These are phyloP conservation scores for Andrena haemorrhoa DNA, from an alignment of 2,888 invertebrate genomes.

Conservation along the genomic window DNA sequence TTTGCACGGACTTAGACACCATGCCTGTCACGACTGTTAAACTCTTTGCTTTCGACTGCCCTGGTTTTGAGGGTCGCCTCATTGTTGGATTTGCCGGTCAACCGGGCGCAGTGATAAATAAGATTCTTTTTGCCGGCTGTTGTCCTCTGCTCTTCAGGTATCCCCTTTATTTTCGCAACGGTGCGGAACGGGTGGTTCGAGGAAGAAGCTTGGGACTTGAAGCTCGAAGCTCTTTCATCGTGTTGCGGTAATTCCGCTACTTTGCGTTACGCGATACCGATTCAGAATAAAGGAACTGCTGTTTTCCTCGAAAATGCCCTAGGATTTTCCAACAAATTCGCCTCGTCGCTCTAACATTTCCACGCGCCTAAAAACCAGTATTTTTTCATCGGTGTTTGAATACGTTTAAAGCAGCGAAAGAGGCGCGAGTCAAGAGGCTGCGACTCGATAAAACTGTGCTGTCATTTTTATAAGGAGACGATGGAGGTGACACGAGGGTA, in stretches of 20 bases:
- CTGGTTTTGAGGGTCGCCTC: background rate
- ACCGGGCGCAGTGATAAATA: background rate
- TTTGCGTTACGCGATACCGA: too few relatives aligned
- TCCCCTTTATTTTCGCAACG: constrained; percentile 7
- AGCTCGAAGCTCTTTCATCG: too few relatives aligned
- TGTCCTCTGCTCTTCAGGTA: constrained; percentile 14
- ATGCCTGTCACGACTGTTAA: background rate
- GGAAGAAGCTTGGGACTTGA: background rate
- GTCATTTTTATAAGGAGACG: constrained; percentile 77
- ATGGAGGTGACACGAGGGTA: constrained; percentile 54
- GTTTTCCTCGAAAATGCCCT: background rate
- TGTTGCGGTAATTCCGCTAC: too few relatives aligned
- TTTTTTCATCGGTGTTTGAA: constrained; percentile 42
- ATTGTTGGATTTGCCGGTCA: constrained; percentile 23
- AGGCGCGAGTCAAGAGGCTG: constrained; percentile 42
- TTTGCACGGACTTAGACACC: constrained; percentile 36
- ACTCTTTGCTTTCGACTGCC: background rate
- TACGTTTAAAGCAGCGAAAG: constrained; percentile 48
- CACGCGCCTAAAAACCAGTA: background rate
- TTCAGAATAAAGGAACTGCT: too few relatives aligned
- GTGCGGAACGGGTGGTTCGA: background rate
- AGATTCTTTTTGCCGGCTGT: background rate
- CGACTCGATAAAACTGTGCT: constrained; percentile 75
- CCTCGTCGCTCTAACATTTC: too few relatives aligned
- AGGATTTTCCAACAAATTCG: background rate